phyloP scores from a whole-genome alignment of 2,888 invertebrate genomes.

The Gymnocheta viridis region DNA sequence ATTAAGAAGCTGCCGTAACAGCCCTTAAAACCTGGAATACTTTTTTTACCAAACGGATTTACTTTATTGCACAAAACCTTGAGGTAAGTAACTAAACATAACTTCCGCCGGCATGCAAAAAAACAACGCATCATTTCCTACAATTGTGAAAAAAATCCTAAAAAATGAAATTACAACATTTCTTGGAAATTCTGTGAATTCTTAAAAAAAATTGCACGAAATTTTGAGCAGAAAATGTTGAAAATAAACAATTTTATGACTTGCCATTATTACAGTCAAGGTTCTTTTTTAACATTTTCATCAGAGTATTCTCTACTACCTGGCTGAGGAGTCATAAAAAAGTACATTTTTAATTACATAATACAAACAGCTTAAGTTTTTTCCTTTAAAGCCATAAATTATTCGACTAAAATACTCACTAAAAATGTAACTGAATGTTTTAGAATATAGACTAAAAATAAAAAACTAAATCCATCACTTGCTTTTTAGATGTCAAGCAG shows the following conservation, averaged over 20 bases:
- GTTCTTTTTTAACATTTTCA: constrained; percentile 33
- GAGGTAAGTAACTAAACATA: constrained; percentile 47
- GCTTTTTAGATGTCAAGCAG: constrained; percentile 11
- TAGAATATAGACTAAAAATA: constrained; percentile 17
- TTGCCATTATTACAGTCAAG: constrained; percentile 23
- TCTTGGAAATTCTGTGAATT: constrained; percentile 8
- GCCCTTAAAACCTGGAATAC: constrained; percentile 54
- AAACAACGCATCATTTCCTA: not conserved
- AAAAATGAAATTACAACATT: not conserved
- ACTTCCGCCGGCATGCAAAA: constrained; percentile 53
- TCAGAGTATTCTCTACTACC: constrained; percentile 32
- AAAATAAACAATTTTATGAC: constrained; percentile 40
- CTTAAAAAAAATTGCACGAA: constrained; percentile 34
- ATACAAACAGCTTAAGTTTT: constrained; percentile 68
- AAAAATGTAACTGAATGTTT: not conserved
- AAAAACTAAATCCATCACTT: constrained; percentile 37
- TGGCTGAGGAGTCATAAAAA: constrained; percentile 57
- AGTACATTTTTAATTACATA: constrained; percentile 76
- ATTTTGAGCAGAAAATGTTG: not conserved
- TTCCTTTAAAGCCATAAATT: constrained; percentile 46
- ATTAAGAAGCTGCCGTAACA: constrained; percentile 66
- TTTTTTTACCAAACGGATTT: constrained; percentile 44
- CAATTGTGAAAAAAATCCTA: not conserved
- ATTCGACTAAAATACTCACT: not conserved
- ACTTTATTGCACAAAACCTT: constrained; percentile 5